Evolutionary conservation across 2,113 vertebrate genomes (phyloP).

Genomic region (Sapayoa aenigma): DNA sequence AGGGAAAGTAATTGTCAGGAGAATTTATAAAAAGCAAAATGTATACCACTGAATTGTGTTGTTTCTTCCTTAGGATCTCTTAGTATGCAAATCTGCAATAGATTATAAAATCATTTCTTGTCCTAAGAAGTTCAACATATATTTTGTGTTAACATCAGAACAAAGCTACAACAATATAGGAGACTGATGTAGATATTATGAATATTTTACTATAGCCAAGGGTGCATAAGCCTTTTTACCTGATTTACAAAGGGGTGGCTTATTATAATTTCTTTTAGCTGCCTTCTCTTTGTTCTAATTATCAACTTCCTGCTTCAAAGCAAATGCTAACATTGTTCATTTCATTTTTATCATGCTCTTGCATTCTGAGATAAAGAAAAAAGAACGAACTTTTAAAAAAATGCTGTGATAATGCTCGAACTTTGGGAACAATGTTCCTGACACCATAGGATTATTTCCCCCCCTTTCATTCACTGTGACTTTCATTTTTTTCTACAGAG

Average conservation of each 20-base stretch:
- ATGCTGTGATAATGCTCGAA: not conserved
- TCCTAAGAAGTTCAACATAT: not conserved
- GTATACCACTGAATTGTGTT: not conserved
- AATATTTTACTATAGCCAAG: not conserved
- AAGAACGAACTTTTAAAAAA: not conserved
- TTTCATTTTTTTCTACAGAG: not conserved
- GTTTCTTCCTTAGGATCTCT: not conserved
- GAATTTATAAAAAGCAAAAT: not conserved
- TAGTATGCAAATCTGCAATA: not conserved
- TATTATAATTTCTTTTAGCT: not conserved
- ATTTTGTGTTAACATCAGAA: not conserved
- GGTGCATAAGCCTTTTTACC: not conserved
- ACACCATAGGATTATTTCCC: not conserved
- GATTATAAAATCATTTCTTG: not conserved
- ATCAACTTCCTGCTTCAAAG: not conserved
- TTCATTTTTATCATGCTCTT: not conserved
- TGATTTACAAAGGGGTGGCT: not conserved
- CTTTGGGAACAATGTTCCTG: not conserved
- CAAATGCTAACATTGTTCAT: not conserved
- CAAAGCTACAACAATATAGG: not conserved
- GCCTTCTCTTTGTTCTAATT: not conserved
- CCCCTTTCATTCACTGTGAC: not conserved
- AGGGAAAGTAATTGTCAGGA: not conserved
- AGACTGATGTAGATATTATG: not conserved
- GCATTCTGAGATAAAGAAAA: not conserved